A percentile compares a stretch with the other conserved stretches of the same genome.
These are phyloP conservation scores for Mus pahari DNA, from an alignment of 2,113 vertebrate genomes.

Conservation along the genomic window DNA sequence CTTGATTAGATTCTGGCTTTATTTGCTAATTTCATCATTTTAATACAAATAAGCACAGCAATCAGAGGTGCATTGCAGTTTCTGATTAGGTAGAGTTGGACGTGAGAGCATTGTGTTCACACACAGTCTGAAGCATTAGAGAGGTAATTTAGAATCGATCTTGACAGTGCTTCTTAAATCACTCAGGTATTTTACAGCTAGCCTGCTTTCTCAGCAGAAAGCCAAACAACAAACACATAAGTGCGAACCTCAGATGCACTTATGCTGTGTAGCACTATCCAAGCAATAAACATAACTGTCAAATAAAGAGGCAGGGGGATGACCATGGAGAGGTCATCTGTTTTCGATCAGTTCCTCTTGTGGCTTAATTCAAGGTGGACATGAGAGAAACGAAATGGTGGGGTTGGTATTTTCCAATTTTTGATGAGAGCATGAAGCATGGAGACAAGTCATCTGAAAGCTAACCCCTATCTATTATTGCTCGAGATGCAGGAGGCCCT, in stretches of 20 bases:
- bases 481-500: background rate
- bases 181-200: background rate
- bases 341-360: background rate
- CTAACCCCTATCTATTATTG: background rate
- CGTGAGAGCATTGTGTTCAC: too few species aligned
- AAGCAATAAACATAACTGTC: background rate
- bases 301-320: background rate
- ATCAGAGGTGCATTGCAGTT: too few species aligned
- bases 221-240: background rate
- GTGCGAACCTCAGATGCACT: too few species aligned
- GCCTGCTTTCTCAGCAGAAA: background rate
- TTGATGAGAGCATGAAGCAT: background rate
- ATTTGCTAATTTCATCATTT: background rate
- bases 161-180: background rate
- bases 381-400: background rate
- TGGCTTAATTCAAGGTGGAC: background rate
- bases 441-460: background rate
- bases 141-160: background rate
- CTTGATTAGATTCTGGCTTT: background rate
- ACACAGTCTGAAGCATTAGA: background rate
- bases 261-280: background rate
- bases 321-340: background rate
- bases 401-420: background rate
- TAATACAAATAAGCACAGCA: background rate
- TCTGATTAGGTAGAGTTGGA: background rate